Evolutionary conservation across 1,140 invertebrate genomes (phyloP).

Genomic region (Chlorops oryzae): DNA sequence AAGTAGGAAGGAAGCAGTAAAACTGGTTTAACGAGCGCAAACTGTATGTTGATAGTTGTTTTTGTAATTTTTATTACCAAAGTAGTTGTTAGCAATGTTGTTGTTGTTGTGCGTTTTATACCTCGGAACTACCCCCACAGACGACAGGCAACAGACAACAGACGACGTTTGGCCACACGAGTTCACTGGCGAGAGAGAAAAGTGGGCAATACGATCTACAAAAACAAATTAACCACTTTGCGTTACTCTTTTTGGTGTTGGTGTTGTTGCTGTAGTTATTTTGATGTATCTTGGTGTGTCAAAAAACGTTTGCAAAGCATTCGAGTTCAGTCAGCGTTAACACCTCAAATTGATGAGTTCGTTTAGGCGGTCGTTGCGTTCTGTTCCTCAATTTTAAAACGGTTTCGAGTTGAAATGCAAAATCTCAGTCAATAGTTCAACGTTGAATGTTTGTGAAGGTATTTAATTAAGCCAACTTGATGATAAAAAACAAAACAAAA

Average conservation of each 20-base stretch:
- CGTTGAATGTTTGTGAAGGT: slow-evolving; percentile 4
- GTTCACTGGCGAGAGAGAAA: no score
- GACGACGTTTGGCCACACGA: background rate
- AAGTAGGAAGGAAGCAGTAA: slow-evolving; percentile 18
- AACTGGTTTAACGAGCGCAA: slow-evolving; percentile 41
- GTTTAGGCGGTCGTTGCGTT: slow-evolving; percentile 9
- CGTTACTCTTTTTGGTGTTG: background rate
- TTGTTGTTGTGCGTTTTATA: no score
- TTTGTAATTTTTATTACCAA: no score
- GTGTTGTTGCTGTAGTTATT: background rate
- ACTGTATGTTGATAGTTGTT: no score
- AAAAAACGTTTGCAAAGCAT: background rate
- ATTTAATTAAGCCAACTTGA: background rate
- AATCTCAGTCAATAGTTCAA: no score
- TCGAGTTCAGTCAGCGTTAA: slow-evolving; percentile 19
- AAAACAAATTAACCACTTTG: no score
- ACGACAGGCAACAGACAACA: no score
- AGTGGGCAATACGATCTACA: no score
- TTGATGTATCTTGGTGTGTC: background rate
- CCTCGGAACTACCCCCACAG: no score
- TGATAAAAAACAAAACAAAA: slow-evolving; percentile 1
- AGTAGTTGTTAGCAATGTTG: no score
- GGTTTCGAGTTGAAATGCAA: background rate
- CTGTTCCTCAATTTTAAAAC: background rate
- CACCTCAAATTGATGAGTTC: slow-evolving; percentile 28